Conservation (phyloP, 2,888 invertebrate species). For the Parasteatoda lunata region DNA sequence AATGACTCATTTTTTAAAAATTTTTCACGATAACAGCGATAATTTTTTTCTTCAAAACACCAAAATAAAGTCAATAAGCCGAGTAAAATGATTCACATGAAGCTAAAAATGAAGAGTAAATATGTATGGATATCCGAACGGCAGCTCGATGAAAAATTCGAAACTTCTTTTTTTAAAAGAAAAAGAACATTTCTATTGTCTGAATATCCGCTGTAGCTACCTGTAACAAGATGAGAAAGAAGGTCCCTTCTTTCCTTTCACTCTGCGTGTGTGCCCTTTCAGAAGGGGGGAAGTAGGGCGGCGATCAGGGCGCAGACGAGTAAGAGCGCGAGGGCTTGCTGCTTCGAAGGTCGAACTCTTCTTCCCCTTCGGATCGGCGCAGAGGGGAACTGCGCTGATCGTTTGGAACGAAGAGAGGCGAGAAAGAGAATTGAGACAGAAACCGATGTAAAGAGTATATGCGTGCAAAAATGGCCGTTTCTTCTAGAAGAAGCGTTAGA, state of each 20-base stretch:
- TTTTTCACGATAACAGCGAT: too few species aligned
- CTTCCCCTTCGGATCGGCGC: slow-evolving; percentile 46
- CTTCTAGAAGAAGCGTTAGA: slow-evolving; percentile 20
- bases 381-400: slow-evolving; percentile 45
- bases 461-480: slow-evolving; percentile 58
- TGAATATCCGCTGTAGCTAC: neutral
- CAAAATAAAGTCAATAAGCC: too few species aligned
- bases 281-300: neutral
- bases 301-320: slow-evolving; percentile 16
- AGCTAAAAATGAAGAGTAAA: too few species aligned
- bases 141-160: too few species aligned
- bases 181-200: too few species aligned
- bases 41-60: too few species aligned
- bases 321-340: neutral
- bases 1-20: too few species aligned
- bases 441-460: neutral
- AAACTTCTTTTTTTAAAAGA: too few species aligned
- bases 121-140: too few species aligned
- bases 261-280: neutral
- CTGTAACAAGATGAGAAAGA: neutral
- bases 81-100: too few species aligned
- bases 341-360: neutral
- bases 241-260: too few species aligned
- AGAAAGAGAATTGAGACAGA: slow-evolving; percentile 22
- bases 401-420: slow-evolving; percentile 10